Percentiles rank a stretch among this genome's conserved stretches.
Conservation (phyloP, 2,113 vertebrate species). For the Antechinus flavipes region DNA sequence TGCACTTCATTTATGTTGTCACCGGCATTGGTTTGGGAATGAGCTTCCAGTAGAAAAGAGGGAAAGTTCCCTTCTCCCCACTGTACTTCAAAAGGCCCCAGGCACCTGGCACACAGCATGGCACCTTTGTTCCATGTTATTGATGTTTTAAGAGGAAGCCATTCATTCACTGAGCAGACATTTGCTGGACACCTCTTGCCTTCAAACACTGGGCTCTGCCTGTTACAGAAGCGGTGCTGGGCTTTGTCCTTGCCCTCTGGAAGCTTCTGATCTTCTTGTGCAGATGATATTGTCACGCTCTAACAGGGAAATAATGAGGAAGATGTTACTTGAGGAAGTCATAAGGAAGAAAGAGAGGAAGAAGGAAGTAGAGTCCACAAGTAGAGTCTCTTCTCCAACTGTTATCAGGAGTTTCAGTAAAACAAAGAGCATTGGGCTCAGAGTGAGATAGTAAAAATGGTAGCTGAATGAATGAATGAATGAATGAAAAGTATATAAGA, state of each 20-base stretch:
- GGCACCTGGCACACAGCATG: conserved; percentile 24
- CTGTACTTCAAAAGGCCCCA: neutral
- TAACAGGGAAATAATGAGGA: neutral
- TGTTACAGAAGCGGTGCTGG: neutral
- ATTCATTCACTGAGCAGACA: neutral
- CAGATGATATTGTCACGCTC: neutral
- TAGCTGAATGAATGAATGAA: neutral
- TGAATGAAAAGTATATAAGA: neutral
- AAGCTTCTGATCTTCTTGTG: neutral
- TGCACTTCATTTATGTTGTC: conserved; percentile 72
- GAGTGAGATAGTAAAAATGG: neutral
- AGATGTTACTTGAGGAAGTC: neutral
- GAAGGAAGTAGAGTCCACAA: too few species aligned
- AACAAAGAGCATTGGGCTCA: neutral
- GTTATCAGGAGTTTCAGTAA: neutral
- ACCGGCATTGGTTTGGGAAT: conserved; percentile 60
- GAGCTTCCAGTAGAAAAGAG: conserved; percentile 56
- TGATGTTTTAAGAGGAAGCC: neutral
- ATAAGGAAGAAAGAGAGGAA: neutral
- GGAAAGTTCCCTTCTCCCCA: conserved; percentile 26
- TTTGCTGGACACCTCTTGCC: neutral
- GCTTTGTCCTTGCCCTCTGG: neutral
- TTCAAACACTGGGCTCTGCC: neutral
- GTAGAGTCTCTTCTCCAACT: neutral
- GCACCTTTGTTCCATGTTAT: neutral